phyloP scores from a whole-genome alignment of 2,113 vertebrate genomes.

The Zosterops hypoxanthus region DNA sequence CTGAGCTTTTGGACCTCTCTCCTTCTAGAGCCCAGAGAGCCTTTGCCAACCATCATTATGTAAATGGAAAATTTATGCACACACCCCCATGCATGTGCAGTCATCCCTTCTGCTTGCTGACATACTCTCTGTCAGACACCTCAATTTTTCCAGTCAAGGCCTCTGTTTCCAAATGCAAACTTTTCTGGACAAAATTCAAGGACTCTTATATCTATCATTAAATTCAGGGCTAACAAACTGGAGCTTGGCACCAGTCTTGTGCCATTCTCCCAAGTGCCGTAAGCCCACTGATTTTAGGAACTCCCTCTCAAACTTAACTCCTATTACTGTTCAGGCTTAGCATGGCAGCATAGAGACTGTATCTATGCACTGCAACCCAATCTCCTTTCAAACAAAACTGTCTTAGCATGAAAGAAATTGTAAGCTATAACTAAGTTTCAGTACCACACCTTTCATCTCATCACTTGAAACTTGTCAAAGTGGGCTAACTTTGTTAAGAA shows the following conservation, averaged over 20 bases:
- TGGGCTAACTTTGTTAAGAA: neutral
- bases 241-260: neutral
- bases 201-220: neutral
- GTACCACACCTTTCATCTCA: neutral
- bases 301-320: neutral
- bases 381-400: neutral
- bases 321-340: neutral
- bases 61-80: conserved; percentile 50
- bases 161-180: neutral
- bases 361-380: fast-evolving
- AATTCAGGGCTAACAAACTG: neutral
- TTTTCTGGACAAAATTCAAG: neutral
- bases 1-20: neutral
- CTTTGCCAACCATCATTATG: conserved; percentile 23
- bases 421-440: neutral
- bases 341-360: neutral
- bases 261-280: fast-evolving
- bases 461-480: neutral
- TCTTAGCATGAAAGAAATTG: neutral
- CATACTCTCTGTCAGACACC: neutral
- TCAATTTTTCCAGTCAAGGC: neutral
- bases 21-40: neutral
- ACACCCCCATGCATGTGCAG: conserved; percentile 34
- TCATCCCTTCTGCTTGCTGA: conserved; percentile 35
- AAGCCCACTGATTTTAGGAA: neutral